Conservation (phyloP, 2,797 vertebrate species). For the Micropoecilia bifurca region DNA sequence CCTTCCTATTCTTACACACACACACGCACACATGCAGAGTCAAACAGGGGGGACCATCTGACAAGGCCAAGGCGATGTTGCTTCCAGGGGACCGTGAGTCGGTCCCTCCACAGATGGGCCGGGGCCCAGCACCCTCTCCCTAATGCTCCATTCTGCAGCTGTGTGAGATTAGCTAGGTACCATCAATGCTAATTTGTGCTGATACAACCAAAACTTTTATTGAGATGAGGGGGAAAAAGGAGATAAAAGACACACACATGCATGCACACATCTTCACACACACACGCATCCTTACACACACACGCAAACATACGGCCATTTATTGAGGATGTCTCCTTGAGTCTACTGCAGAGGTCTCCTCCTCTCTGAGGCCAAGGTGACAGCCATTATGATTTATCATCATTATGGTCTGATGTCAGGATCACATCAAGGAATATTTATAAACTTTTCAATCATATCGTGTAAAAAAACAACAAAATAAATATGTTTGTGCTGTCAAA, state of each 20-base stretch:
- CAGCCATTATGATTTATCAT: constrained; percentile 29
- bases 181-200: constrained; percentile 86
- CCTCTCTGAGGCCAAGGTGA: constrained; percentile 27
- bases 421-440: constrained; percentile 1
- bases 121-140: constrained; percentile 78
- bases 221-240: constrained; percentile 64
- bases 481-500: not conserved
- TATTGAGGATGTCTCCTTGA: constrained; percentile 63
- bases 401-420: constrained; percentile 6
- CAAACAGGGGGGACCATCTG: constrained; percentile 75
- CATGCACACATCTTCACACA: constrained; percentile 26
- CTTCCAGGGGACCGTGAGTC: constrained; percentile 75
- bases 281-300: constrained; percentile 22
- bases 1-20: not conserved
- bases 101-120: constrained; percentile 80
- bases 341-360: constrained; percentile 56
- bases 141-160: constrained; percentile 81
- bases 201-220: constrained; percentile 83
- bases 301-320: constrained; percentile 28
- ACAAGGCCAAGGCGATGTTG: constrained; percentile 79
- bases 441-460: not conserved
- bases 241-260: constrained; percentile 53
- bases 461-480: not conserved
- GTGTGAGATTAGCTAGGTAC: constrained; percentile 84
- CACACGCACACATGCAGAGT: constrained; percentile 18